Evolutionary conservation across 2,113 vertebrate genomes (phyloP).

Genomic region (Psilopogon haemacephalus): DNA sequence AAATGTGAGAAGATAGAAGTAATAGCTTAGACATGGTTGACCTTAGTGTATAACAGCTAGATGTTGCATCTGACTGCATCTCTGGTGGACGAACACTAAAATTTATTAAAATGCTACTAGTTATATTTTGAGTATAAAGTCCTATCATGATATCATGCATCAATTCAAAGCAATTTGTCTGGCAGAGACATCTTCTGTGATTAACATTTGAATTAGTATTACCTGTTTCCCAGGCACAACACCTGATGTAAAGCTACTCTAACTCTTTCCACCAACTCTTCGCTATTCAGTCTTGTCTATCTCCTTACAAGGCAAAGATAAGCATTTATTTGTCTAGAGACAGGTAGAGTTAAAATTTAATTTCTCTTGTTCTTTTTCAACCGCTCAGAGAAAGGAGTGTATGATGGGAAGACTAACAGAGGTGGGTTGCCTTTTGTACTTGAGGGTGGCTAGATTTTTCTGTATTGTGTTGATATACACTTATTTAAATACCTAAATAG

Average conservation of each 20-base stretch:
- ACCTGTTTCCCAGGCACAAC: conserved; percentile 2
- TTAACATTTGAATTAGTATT: conserved; percentile 21
- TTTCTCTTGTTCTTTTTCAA: conserved; percentile 59
- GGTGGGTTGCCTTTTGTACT: conserved; percentile 62
- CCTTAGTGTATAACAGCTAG: neutral
- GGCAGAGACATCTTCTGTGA: conserved; percentile 5
- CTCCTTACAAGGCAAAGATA: conserved; percentile 40
- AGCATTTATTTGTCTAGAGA: conserved; percentile 34
- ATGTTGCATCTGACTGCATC: neutral
- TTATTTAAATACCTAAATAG: conserved; percentile 31
- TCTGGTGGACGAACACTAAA: conserved; percentile 1
- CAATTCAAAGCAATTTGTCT: conserved; percentile 21
- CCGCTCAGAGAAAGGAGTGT: conserved; percentile 54
- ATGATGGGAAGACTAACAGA: conserved; percentile 59
- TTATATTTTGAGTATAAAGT: conserved; percentile 24
- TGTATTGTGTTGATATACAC: conserved; percentile 25
- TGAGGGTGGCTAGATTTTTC: conserved; percentile 58
- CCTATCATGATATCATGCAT: conserved; percentile 14
- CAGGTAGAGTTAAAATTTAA: conserved; percentile 57
- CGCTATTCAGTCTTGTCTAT: conserved; percentile 28
- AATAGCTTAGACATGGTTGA: conserved; percentile 8
- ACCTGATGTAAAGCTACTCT: conserved; percentile 6
- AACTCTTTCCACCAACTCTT: conserved; percentile 24
- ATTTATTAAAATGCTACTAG: conserved; percentile 5
- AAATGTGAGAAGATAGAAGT: conserved; percentile 15